Evolutionary conservation across 2,797 vertebrate genomes (phyloP).

Genomic region (Calcarius lapponicus): DNA sequence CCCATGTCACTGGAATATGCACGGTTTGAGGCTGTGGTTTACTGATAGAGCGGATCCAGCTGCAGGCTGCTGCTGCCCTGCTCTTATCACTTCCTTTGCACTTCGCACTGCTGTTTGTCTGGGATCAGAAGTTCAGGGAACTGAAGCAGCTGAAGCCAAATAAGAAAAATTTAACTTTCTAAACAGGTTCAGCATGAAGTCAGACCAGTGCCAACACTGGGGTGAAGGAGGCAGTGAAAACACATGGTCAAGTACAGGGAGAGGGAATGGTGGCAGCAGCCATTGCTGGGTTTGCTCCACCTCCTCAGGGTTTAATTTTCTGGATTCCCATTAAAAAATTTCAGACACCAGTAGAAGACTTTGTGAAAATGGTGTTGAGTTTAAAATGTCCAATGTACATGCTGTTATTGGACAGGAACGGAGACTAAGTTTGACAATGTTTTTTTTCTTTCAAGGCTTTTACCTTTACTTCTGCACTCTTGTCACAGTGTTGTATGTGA

Average conservation of each 20-base stretch:
- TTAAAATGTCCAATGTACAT: neutral
- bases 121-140: conserved; percentile 10
- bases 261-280: neutral
- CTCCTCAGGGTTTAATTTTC: neutral
- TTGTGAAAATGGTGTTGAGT: neutral
- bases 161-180: conserved; percentile 22
- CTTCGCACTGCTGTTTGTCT: neutral
- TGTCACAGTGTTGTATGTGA: neutral
- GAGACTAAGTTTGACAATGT: neutral
- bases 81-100: conserved; percentile 16
- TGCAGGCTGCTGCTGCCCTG: neutral
- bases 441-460: neutral
- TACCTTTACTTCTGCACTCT: neutral
- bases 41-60: neutral
- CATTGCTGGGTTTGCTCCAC: neutral
- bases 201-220: neutral
- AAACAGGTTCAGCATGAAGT: neutral
- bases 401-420: neutral
- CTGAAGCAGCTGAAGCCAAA: neutral
- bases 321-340: neutral
- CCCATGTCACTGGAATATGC: accelerated
- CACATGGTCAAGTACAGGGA: neutral
- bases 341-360: neutral
- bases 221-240: neutral
- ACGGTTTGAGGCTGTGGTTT: neutral